Evolutionary conservation across 1,140 invertebrate genomes (phyloP).

Genomic region (Apis dorsata): DNA sequence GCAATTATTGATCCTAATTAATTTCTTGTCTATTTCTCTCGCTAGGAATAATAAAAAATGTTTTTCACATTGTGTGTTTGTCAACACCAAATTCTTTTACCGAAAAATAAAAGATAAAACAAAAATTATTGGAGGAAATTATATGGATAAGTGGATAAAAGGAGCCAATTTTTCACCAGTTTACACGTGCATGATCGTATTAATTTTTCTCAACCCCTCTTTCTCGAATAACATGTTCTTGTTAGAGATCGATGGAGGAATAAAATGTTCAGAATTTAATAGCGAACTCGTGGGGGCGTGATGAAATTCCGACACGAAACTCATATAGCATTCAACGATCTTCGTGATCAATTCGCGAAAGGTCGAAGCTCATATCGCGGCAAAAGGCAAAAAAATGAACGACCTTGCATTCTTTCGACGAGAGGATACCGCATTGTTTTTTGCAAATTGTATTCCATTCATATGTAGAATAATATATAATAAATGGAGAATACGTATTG

Average conservation of each 20-base stretch:
- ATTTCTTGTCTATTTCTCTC: neutral
- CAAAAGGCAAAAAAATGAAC: neutral
- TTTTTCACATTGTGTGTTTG: neutral
- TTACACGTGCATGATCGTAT: neutral
- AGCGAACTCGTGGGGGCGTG: neutral
- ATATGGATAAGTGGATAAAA: neutral
- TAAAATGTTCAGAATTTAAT: slow-evolving; percentile 35
- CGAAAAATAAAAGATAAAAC: neutral
- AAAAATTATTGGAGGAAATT: neutral
- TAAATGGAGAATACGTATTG: too few species aligned
- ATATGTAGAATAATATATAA: neutral
- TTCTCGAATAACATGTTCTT: neutral
- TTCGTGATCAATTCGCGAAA: slow-evolving; percentile 16
- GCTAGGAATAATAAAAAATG: neutral
- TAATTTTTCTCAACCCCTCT: neutral
- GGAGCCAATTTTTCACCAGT: neutral
- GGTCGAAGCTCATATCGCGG: neutral
- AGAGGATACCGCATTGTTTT: neutral
- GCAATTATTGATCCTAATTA: neutral
- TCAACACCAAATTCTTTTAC: neutral
- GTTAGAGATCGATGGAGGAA: slow-evolving; percentile 6
- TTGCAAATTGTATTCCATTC: neutral
- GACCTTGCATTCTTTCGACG: neutral
- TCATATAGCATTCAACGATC: slow-evolving; percentile 44
- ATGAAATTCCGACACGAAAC: slow-evolving; percentile 60